These are phyloP conservation scores for Eupithecia vulgata DNA, from an alignment of 2,888 invertebrate species.

Conservation along the genomic window DNA sequence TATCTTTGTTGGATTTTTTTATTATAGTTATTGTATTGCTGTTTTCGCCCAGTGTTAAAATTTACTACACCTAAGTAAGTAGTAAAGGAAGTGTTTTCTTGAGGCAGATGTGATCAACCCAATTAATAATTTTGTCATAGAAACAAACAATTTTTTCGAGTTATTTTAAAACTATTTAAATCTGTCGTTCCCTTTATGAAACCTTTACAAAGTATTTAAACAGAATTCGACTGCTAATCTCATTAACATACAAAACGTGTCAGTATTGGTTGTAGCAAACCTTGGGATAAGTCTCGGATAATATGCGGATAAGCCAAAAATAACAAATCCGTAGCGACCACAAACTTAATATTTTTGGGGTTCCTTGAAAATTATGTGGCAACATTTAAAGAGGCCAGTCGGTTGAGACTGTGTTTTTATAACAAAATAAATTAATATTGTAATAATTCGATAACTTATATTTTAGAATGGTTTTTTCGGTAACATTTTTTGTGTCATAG, in stretches of 20 bases:
- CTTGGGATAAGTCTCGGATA: slow-evolving; percentile 48
- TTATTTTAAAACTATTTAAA: not conserved
- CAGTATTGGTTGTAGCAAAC: slow-evolving; percentile 49
- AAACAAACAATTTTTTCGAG: not conserved
- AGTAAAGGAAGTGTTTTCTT: not conserved
- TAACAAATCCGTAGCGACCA: slow-evolving; percentile 47
- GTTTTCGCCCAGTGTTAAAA: not conserved
- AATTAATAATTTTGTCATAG: not conserved
- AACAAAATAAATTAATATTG: not conserved
- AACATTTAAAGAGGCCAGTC: not conserved
- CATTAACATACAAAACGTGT: slow-evolving; percentile 54
- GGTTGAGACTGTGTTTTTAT: not conserved
- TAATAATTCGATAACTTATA: not conserved
- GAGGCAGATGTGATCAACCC: not conserved
- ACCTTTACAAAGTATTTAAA: slow-evolving; percentile 2
- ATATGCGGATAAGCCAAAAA: slow-evolving; percentile 27
- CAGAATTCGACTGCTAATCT: slow-evolving; percentile 47
- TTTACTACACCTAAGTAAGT: not conserved
- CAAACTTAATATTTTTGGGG: slow-evolving; percentile 57
- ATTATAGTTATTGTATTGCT: too few relatives aligned
- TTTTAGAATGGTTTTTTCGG: not conserved
- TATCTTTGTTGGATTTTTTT: not conserved
- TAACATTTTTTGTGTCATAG: too few relatives aligned
- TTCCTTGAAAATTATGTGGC: slow-evolving; percentile 5
- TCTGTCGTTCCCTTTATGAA: not conserved